These are phyloP conservation scores for Lepus timidus DNA, from an alignment of 2,113 vertebrate species.

Conservation along the genomic window DNA sequence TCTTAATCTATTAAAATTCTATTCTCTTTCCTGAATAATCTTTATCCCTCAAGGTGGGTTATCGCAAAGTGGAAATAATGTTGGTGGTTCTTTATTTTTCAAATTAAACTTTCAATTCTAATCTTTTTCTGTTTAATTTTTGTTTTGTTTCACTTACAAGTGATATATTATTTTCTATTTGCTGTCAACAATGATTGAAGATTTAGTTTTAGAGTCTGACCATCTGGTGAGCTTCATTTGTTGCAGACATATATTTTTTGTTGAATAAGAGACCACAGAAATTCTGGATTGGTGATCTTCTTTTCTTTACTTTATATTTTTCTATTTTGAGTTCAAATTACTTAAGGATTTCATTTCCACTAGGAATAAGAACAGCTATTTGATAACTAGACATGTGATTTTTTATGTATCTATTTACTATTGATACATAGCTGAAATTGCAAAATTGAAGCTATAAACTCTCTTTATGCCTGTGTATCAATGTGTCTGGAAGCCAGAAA, in stretches of 20 bases:
- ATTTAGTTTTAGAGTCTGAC: neutral
- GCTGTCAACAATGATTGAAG: neutral
- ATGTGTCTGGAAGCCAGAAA: neutral
- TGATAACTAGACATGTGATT: neutral
- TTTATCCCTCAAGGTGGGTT: neutral
- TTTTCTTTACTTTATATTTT: slow-evolving; percentile 11
- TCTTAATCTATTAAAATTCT: neutral
- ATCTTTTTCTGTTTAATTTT: neutral
- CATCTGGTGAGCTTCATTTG: neutral
- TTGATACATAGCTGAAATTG: neutral
- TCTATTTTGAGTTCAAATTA: neutral
- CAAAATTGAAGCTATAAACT: neutral
- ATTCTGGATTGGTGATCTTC: neutral
- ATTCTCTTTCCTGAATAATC: neutral
- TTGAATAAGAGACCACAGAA: neutral
- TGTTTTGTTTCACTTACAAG: neutral
- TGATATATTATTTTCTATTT: neutral
- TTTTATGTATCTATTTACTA: neutral
- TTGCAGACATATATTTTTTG: neutral
- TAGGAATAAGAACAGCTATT: neutral
- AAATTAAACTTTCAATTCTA: neutral
- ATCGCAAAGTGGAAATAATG: neutral
- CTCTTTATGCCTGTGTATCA: neutral
- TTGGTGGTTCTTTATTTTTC: neutral
- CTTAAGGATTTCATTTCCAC: neutral